phyloP scores from a whole-genome alignment of 2,113 vertebrate species.

The Candoia aspera region DNA sequence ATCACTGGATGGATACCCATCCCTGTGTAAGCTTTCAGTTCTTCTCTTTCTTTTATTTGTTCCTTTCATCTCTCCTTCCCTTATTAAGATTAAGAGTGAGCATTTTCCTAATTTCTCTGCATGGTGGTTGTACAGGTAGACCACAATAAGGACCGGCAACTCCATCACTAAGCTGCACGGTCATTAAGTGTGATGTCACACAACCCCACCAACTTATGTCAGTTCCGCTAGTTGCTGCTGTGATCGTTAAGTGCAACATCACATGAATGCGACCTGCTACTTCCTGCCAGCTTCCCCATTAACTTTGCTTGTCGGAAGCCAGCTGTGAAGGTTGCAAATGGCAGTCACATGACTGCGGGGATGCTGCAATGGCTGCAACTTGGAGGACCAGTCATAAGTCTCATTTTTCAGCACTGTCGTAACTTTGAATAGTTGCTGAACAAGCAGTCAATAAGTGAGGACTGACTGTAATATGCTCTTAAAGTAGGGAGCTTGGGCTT shows the following conservation, averaged over 20 bases:
- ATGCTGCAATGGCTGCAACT: background rate
- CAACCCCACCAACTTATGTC: background rate
- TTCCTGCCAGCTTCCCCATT: background rate
- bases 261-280: background rate
- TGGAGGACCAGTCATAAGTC: background rate
- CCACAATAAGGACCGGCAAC: background rate
- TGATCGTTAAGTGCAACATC: background rate
- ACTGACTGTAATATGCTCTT: too few species aligned
- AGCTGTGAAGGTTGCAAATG: background rate
- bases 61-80: background rate
- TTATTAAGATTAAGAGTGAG: background rate
- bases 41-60: background rate
- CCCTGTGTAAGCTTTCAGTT: background rate
- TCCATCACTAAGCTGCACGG: background rate
- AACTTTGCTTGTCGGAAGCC: background rate
- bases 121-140: background rate
- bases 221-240: background rate
- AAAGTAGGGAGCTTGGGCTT: background rate
- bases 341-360: background rate
- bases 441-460: background rate
- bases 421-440: background rate
- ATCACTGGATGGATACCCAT: background rate
- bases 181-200: background rate
- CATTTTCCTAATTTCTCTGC: background rate
- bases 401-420: background rate